Percentiles rank a stretch among this genome's conserved stretches.
Conservation (phyloP, 2,888 invertebrate genomes). For the Drosophila greeni region DNA sequence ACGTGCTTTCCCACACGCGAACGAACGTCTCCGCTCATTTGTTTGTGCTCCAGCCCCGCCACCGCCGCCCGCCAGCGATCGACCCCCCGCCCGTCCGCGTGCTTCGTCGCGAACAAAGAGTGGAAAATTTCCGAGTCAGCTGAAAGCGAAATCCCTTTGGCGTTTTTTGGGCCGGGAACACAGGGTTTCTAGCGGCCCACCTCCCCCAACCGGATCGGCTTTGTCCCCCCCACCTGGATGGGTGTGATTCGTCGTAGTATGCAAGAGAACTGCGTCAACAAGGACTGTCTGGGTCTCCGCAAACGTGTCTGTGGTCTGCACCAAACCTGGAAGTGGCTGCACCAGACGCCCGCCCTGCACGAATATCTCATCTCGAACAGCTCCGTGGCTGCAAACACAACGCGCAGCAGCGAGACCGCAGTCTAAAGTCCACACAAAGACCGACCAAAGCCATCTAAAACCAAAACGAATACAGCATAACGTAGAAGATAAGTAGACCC, state of each 20-base stretch:
- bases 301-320: constrained; percentile 92
- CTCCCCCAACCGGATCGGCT: constrained; percentile 20
- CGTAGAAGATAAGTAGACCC: constrained; percentile 33
- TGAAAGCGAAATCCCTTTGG: constrained; percentile 22
- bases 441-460: constrained; percentile 55
- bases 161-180: constrained; percentile 34
- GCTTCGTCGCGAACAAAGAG: constrained; percentile 61
- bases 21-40: constrained; percentile 39
- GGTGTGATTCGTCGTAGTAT: constrained; percentile 75
- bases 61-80: constrained; percentile 10
- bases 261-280: constrained; percentile 68
- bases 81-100: constrained; percentile 24
- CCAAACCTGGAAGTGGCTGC: constrained; percentile 97
- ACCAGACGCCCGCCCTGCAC: constrained; percentile 92
- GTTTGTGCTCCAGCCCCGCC: constrained; percentile 48
- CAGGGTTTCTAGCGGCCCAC: constrained; percentile 23
- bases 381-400: constrained; percentile 81
- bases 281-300: constrained; percentile 88
- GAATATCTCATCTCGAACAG: constrained; percentile 91
- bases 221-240: constrained; percentile 66
- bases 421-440: constrained; percentile 66
- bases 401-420: constrained; percentile 34
- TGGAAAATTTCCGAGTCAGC: constrained; percentile 65
- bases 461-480: constrained; percentile 50
- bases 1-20: constrained; percentile 48